Percentiles rank a stretch among this genome's conserved stretches.
These are phyloP conservation scores for Pelusios castaneus DNA, from an alignment of 2,113 vertebrate species.

Conservation along the genomic window DNA sequence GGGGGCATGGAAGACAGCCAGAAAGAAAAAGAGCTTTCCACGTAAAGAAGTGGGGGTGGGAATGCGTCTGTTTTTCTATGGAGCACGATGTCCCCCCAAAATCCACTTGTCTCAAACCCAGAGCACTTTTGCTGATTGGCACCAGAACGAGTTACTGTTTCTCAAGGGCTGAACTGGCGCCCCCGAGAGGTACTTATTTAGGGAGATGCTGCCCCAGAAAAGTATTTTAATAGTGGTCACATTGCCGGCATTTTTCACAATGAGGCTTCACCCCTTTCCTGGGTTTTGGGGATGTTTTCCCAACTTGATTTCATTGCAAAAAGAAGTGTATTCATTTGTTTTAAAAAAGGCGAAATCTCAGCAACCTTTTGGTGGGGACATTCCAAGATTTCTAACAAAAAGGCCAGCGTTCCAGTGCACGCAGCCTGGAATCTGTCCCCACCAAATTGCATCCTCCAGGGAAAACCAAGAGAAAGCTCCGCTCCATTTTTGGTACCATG, in stretches of 20 bases:
- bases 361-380: background rate
- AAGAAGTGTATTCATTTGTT: background rate
- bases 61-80: conserved; percentile 52
- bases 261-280: conserved; percentile 37
- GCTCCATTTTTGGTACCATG: accelerated
- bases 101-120: conserved; percentile 41
- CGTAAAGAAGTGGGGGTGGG: conserved; percentile 15
- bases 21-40: conserved; percentile 60
- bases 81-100: conserved; percentile 24
- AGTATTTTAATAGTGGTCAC: conserved; percentile 52
- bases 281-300: background rate
- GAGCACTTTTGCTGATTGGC: conserved; percentile 51
- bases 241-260: conserved; percentile 18
- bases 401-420: background rate
- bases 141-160: background rate
- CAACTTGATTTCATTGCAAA: conserved; percentile 2
- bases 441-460: accelerated
- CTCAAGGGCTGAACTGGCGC: conserved; percentile 39
- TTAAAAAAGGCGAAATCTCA: conserved; percentile 7
- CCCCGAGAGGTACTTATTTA: background rate
- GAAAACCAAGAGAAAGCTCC: accelerated
- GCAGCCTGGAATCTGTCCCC: background rate
- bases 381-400: too few relatives aligned
- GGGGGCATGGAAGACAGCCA: background rate
- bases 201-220: conserved; percentile 54